Percentiles rank a stretch among this genome's conserved stretches.
These are phyloP conservation scores for Panurus biarmicus DNA, from an alignment of 2,113 vertebrate species.

Conservation along the genomic window DNA sequence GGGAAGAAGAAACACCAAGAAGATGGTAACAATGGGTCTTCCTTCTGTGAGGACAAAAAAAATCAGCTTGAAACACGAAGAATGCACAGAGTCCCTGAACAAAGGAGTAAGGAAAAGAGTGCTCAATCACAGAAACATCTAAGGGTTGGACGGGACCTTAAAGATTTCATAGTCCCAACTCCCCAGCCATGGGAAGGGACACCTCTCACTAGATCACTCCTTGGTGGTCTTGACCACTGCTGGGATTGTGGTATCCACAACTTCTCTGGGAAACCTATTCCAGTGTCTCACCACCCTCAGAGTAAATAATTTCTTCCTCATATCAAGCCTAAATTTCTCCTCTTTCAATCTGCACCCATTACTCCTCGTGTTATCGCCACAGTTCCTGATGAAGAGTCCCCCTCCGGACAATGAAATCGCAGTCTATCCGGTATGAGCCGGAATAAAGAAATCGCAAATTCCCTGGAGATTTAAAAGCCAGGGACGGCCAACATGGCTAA, in stretches of 20 bases:
- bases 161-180: background rate
- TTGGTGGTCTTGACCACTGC: background rate
- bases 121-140: background rate
- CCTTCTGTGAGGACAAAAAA: background rate
- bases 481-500: background rate
- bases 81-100: background rate
- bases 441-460: background rate
- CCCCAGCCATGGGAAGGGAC: background rate
- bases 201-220: background rate
- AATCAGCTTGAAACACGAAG: background rate
- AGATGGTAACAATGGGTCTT: background rate
- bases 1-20: background rate
- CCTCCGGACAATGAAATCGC: background rate
- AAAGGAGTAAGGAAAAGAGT: too few relatives aligned
- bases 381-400: background rate
- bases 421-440: background rate
- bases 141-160: background rate
- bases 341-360: background rate
- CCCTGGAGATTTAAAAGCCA: background rate
- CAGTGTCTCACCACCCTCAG: background rate
- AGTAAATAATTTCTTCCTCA: background rate
- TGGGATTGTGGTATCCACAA: background rate
- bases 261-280: background rate
- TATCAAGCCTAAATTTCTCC: background rate
- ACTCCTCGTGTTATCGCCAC: background rate